Base-by-base conservation (phyloP, 2,888 invertebrate genomes). In the Drosophila villosipedis region DNA sequence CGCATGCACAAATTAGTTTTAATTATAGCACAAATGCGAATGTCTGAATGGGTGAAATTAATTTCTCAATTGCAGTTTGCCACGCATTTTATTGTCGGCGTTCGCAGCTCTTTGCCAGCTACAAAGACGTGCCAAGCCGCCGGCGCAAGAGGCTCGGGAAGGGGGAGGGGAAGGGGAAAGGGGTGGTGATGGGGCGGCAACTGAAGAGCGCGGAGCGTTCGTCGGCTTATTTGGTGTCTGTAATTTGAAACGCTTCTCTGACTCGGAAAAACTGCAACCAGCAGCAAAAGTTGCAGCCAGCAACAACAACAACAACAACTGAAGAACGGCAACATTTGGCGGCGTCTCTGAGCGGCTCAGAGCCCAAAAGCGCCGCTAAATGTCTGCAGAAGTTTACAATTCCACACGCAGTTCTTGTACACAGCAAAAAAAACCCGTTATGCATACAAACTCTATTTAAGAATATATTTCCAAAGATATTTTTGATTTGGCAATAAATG, bases 171-270 rank as follows among this genome's bases (percentile, higher is more conserved):
- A 1, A 4, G 22, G 49, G 41, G 50, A n/a, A n/a, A 37, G 47
- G 61, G 9, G 16, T 43, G 59, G 52, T 5, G 35, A 35, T 35
- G 67, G 19, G 19, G 84, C 83, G 49, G 73, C 53, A 55, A 67
- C 60, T 37, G 61, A 59, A 65, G 71, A 70, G 73, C 69, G 57
- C 19, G 62, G 64, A 62, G 73, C 78, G 28, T 30, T 57, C 57
- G 90, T 80, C 91, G 90, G 91, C 91, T 84, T 91, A 84, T 91
- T 91, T 90, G 91, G 91, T 85, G 91, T 83, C 91, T 91, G 91
- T 91, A 91, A 91, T 91, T 91, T 91, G 91, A 91, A 91, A 91
- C 91, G 91, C 91, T 91, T 91, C 90, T 91, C 80, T 91, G 91
- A 84, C 75, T 90, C 82, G 82, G 84, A 85, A 87, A 90, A 91